Percentiles rank a stretch among this genome's conserved stretches.
These are phyloP conservation scores for Hydra vulgaris DNA, from an alignment of 30 jellyfish, hydroid and myxozoan genomes.

Conservation along the genomic window DNA sequence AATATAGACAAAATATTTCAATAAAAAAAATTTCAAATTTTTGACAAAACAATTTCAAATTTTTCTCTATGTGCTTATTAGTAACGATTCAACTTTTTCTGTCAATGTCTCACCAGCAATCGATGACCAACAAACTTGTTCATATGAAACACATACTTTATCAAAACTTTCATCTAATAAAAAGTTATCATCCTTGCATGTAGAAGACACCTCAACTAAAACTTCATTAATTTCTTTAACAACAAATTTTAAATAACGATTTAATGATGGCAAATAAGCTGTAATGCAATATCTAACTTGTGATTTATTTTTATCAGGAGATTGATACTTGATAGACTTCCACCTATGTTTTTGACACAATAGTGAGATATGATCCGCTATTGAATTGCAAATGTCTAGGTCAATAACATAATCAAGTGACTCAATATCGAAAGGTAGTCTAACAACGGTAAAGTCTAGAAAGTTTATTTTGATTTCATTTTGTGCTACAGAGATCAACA, in stretches of 20 bases:
- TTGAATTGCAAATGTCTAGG: not conserved
- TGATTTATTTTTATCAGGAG: not conserved
- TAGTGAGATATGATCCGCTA: not conserved
- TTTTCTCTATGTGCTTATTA: not conserved
- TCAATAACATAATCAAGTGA: constrained; percentile 14
- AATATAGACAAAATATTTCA: too few species aligned
- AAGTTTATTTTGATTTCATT: constrained; percentile 1
- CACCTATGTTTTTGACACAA: constrained; percentile 14
- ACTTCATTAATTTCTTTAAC: not conserved
- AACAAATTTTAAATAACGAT: not conserved
- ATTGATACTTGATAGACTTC: not conserved
- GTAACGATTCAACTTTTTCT: constrained; percentile 14
- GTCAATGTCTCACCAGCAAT: constrained; percentile 22
- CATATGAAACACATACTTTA: constrained; percentile 8
- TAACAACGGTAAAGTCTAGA: constrained; percentile 1
- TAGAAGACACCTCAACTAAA: not conserved
- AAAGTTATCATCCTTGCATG: not conserved
- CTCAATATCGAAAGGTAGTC: constrained; percentile 15
- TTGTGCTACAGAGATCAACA: constrained; percentile 7
- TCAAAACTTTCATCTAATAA: constrained; percentile 6
- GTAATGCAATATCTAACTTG: not conserved
- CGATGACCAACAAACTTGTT: not conserved
- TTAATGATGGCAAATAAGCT: not conserved
- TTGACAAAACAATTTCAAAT: too few species aligned
- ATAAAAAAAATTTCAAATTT: too few species aligned